Base-by-base conservation (phyloP, 2,888 invertebrate genomes). In the Acleris holmiana region DNA sequence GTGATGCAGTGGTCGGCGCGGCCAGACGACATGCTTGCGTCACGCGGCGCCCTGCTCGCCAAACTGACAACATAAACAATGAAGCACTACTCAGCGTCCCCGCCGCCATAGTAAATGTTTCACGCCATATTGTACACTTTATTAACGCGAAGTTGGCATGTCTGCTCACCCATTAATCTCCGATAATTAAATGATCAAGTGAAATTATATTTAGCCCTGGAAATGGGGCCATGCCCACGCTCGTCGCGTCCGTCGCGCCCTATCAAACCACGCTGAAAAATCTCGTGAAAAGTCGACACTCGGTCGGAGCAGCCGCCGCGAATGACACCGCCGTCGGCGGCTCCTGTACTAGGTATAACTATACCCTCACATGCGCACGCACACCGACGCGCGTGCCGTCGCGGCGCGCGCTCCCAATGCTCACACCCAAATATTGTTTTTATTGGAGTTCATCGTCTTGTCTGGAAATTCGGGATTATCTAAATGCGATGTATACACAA, bases 141-240 rank as follows among this genome's bases (percentile, higher is more conserved):
- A 86, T 84, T 88, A 86, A 84, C 85, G 83, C 79, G 73, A 83
- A 86, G 86, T 86, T 88, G 87, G 86, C 89, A 85, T 88, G 84
- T 78, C 79, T 80, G 77, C 80, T 80, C 78, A 81, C 80, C 85
- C 84, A 91, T 91, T 91, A 88, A 91, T 91, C 91, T 91, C 86
- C 85, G 90, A 90, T 91, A 91, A 91, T 91, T 89, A 91, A 89
- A 91, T 89, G 90, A 91, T 91, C 90, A 90, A 91, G 89, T 86
- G 85, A 91, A 88, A 86, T 86, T 91, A 91, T 90, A 90, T 91
- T 89, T 91, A 91, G 90, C 88, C 71, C 79, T 83, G 85, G 84
- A 89, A 91, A 90, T 79, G 87, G 82, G 91, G 88, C 83, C 89
- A 86, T 77, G 80, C 80, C 83, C 81, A 83, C 84, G 80, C 76